Evolutionary conservation across 2,888 invertebrate species (phyloP), one percentile per base, ranked within the genome.

Genomic region (Cataglyphis livida): DNA sequence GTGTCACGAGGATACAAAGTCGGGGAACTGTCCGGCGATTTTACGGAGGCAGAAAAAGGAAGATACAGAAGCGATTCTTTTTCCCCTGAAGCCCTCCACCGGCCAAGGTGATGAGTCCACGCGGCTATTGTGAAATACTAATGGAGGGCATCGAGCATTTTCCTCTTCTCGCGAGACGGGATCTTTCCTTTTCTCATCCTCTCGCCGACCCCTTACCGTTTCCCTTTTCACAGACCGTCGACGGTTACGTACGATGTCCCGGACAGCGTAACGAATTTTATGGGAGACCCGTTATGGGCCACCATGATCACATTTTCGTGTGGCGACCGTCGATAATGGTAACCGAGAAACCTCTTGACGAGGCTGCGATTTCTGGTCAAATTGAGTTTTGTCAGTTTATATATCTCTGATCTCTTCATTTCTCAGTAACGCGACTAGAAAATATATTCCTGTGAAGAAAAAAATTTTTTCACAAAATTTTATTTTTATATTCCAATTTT

Each of bases 241-340:
- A 84, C 86, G 81, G 89, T 88, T 88, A 89, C 76, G 66, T 84
- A 84, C 83, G 65, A 59, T 81, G 76, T 86, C 73, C 84, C 81
- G 87, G 87, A 87, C 83, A 89, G 88, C 91, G 91, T 89, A 86
- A 91, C 91, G 88, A 90, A 91, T 91, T 89, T 91, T 89, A 88
- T 89, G 88, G 87, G 85, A 84, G 87, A 85, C 85, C 89, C 88
- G 89, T 89, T 89, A 87, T 85, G 32, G 89, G 85, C 89, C 90
- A 89, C 88, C 89, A 84, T 84, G 87, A 89, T 88, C 85, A 87
- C 87, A 73, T 18, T 38, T 35, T 61, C 25, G 57, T 68, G 57
- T 68, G 48, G 44, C n/a, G 18, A 54, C 32, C 54, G 41, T 66
- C 68, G 61, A 79, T 64, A 57, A 54, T 57, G 57, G 21, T 28